Evolutionary conservation across 2,797 vertebrate genomes (phyloP), one percentile per base, ranked within the genome.

Genomic region (Periophthalmus magnuspinnatus): DNA sequence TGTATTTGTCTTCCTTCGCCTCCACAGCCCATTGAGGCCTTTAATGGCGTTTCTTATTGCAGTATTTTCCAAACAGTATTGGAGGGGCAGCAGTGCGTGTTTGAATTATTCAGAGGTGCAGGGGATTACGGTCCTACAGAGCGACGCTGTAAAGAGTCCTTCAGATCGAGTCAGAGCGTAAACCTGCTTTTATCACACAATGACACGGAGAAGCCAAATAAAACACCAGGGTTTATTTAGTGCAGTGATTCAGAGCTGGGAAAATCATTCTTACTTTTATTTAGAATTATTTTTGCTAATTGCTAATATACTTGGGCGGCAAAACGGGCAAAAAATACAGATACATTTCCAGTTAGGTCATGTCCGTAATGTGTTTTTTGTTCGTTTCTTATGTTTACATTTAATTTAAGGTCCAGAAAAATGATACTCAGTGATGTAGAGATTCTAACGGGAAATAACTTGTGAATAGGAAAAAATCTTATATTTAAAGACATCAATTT

Each of bases 31-130:
- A 22, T 68, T 91, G 92, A 94, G 92, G 92, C 91, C 80, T 94
- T 95, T 96, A 93, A 92, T 92, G 94, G 93, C 91, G 94, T 95
- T 94, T 94, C 93, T 96, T 93, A 95, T 96, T 95, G 96, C 78
- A 84, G 91, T 89, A 73, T 95, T 96, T 95, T 94, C 90, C 85
- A 96, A 97, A 95, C 93, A 94, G 91, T 92, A 93, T 92, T 93
- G 90, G 89, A 93, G 92, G 80, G 93, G 93, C 93, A 93, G 89
- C 84, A 91, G 91, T 92, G 94, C 94, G 93, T 92, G 93, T 94
- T 93, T 96, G 94, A 95, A 95, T 96, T 96, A 97, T 96, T 97
- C 94, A 96, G 93, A 73, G 92, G 91, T 92, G 84, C 83, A 91
- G 93, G 90, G 92, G 93, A 94, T 81, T 81, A 82, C 89, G 89